phyloP scores from a whole-genome alignment of 2,113 vertebrate genomes.

The Rutilus rutilus region DNA sequence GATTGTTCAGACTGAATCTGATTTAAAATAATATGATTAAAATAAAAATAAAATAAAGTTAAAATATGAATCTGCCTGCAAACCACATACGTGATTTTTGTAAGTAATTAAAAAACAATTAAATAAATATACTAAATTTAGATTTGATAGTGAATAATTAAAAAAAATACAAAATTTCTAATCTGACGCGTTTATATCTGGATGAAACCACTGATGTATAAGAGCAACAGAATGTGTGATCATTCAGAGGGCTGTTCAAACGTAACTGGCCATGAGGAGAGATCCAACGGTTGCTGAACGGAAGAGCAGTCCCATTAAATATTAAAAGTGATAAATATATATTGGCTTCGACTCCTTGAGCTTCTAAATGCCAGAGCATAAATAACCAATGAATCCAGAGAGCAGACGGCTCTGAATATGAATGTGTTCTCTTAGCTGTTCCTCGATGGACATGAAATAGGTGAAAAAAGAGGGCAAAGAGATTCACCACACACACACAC shows the following conservation, averaged over 20 bases:
- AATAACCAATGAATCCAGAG: slow-evolving; percentile 54
- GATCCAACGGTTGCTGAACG: slow-evolving; percentile 43
- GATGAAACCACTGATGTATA: not conserved
- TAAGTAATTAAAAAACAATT: not conserved
- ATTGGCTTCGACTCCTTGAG: slow-evolving; percentile 15
- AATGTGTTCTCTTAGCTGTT: slow-evolving; percentile 20
- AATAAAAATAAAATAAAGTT: not conserved
- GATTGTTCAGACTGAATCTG: not conserved
- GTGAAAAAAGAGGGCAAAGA: slow-evolving; percentile 26
- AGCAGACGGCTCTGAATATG: slow-evolving; percentile 35
- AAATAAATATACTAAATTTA: not conserved
- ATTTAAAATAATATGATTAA: not conserved
- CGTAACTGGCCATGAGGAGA: not conserved
- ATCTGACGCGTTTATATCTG: not conserved
- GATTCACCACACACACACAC: not conserved
- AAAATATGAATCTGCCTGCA: not conserved
- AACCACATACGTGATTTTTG: not conserved
- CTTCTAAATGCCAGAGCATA: slow-evolving; percentile 48
- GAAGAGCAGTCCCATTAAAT: slow-evolving; percentile 45
- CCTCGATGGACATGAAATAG: not conserved
- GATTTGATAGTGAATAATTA: not conserved
- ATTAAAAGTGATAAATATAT: slow-evolving; percentile 51
- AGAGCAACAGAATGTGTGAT: not conserved
- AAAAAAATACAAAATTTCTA: not conserved
- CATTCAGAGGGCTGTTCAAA: not conserved